Evolutionary conservation across 2,797 vertebrate genomes (phyloP).

Genomic region (Sebastes cheni): DNA sequence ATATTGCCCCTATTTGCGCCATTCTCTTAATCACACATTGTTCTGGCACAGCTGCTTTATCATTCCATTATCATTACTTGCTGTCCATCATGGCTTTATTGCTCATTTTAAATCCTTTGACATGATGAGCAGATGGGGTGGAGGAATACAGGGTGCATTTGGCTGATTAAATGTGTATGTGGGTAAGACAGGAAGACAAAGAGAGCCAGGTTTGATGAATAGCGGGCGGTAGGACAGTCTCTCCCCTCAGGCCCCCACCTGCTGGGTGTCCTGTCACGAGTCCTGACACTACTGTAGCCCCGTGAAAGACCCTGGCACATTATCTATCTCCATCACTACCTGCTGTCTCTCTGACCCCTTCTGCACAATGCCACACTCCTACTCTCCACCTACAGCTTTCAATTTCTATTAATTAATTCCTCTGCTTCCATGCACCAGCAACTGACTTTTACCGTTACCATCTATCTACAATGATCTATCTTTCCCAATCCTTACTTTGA

Average conservation of each 20-base stretch:
- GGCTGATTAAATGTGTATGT: conserved; percentile 59
- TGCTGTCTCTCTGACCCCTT: conserved; percentile 2
- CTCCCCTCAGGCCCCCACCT: conserved; percentile 48
- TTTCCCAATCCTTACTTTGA: not conserved
- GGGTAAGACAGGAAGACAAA: conserved; percentile 40
- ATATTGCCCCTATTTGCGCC: conserved; percentile 23
- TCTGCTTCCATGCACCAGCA: not conserved
- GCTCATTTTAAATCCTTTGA: conserved; percentile 51
- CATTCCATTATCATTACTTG: conserved; percentile 57
- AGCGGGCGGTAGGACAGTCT: conserved; percentile 17
- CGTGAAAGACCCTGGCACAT: not conserved
- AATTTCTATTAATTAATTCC: not conserved
- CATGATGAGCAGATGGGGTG: conserved; percentile 53
- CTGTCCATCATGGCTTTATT: conserved; percentile 63
- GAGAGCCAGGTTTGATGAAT: conserved; percentile 59
- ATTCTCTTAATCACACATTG: conserved; percentile 54
- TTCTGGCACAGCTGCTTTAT: conserved; percentile 61
- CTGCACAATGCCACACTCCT: not conserved
- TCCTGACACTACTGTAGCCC: conserved; percentile 27
- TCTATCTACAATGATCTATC: not conserved
- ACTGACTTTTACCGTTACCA: not conserved
- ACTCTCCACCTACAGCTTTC: not conserved
- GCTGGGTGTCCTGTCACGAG: conserved; percentile 50
- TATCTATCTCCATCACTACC: conserved; percentile 35
- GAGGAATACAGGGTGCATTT: conserved; percentile 46